Base-by-base conservation (phyloP, 2,113 vertebrate species). In the Poeciliopsis retropinna region DNA sequence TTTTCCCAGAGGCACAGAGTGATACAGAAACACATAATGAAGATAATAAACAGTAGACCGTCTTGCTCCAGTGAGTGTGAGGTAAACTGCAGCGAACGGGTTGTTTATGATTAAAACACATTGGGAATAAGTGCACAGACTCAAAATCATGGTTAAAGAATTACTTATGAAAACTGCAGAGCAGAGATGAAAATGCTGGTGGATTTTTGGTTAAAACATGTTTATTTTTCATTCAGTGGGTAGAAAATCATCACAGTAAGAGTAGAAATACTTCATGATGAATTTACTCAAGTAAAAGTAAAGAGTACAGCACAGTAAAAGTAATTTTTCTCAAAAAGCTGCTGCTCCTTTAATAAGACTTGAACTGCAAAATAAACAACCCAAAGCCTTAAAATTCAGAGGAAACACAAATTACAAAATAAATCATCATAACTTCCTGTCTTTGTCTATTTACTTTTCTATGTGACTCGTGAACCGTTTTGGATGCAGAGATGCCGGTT, bases 401-500 rank as follows among this genome's bases (percentile, higher is more conserved):
- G 13, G 11, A 32, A 51, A 29, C 22, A 41, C 6, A 29, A 17
- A 41, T 28, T 22, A 84, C 65, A 34, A 69, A 19, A 70, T 84
- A 34, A 30, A 63, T 72, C 64, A 77, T 76, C 72, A 31, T n/a
- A 51, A 31, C 72, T 86, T 47, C 72, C 60, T 71, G 34, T 70
- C 72, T 77, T 11, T 29, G 73, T 88, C 47, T 77, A 22, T 82
- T 84, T 70, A 72, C 65, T 64, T 85, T 76, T 51, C 65, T 44
- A 75, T 73, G 32, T 76, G 60, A 88, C 83, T 83, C 80, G 79
- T 63, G 70, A 75, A 81, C 66, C 54, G 64, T 73, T 83, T 73
- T 76, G 75, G 78, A 76, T 82, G 82, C 80, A 89, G 89, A 87
- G 85, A 87, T 76, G 91, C 91, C 92, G 79, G 87, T 94, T 93